Conservation (phyloP, 2,113 vertebrate genomes). For the Malurus cyaneus region DNA sequence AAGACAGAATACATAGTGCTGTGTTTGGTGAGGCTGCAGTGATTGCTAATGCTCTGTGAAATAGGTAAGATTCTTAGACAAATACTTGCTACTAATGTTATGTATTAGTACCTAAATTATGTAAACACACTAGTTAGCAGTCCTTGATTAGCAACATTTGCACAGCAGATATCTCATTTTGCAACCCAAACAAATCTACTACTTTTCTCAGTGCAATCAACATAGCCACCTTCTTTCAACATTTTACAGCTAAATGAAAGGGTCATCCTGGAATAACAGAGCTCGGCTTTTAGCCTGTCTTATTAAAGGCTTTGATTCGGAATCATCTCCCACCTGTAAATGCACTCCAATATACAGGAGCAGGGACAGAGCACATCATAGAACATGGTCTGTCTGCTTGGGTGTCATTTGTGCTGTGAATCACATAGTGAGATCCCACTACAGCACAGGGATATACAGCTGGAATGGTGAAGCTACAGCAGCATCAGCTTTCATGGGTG, state of each 20-base stretch:
- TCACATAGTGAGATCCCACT: not conserved
- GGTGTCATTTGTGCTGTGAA: not conserved
- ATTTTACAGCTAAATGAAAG: not conserved
- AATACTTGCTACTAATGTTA: not conserved
- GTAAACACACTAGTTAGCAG: not conserved
- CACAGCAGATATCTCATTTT: not conserved
- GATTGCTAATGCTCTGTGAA: not conserved
- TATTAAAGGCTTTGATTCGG: not conserved
- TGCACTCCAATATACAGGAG: not conserved
- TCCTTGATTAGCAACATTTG: not conserved
- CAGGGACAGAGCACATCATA: fast-evolving
- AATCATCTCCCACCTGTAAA: not conserved
- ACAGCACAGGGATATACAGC: not conserved
- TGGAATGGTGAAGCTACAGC: not conserved
- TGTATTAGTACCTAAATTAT: not conserved
- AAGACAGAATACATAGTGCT: not conserved
- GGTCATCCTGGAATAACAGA: not conserved
- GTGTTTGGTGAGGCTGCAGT: not conserved
- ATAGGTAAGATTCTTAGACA: not conserved
- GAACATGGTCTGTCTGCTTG: not conserved
- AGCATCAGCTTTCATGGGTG: not conserved
- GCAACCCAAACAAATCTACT: not conserved
- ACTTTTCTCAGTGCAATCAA: not conserved
- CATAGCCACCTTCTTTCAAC: not conserved
- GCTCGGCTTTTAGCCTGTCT: not conserved